phyloP scores from a whole-genome alignment of 2,888 invertebrate genomes.

The Trachelus stipa region DNA sequence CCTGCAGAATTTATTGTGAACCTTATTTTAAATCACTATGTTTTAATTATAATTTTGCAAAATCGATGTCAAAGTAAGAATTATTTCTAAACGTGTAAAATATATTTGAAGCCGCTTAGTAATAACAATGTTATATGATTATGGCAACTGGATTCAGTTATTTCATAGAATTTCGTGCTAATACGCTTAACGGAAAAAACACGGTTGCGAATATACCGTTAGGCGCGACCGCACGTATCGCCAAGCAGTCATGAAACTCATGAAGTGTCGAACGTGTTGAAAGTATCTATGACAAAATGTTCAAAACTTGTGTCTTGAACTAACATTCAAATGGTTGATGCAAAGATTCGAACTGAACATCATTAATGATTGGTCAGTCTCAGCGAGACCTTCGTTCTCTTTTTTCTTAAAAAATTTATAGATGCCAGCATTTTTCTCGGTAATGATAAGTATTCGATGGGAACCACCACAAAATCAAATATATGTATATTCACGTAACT shows the following conservation, averaged over 20 bases:
- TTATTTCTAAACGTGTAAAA: background rate
- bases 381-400: background rate
- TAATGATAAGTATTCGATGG: background rate
- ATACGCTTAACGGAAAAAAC: background rate
- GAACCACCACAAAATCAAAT: background rate
- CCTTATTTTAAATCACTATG: background rate
- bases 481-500: background rate
- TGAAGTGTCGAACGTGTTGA: background rate
- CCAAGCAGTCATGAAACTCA: background rate
- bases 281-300: background rate
- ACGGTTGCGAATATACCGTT: background rate
- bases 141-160: background rate
- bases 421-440: background rate
- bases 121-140: background rate
- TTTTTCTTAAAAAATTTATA: too few species aligned
- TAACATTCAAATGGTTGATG: background rate
- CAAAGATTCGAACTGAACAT: background rate
- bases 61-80: background rate
- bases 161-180: background rate
- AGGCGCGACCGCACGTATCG: background rate
- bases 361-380: background rate
- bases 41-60: background rate
- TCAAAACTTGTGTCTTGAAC: background rate
- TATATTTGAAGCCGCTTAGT: background rate
- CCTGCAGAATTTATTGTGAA: background rate